Evolutionary conservation across 1,140 invertebrate genomes (phyloP).

Genomic region (Carposina sasakii): DNA sequence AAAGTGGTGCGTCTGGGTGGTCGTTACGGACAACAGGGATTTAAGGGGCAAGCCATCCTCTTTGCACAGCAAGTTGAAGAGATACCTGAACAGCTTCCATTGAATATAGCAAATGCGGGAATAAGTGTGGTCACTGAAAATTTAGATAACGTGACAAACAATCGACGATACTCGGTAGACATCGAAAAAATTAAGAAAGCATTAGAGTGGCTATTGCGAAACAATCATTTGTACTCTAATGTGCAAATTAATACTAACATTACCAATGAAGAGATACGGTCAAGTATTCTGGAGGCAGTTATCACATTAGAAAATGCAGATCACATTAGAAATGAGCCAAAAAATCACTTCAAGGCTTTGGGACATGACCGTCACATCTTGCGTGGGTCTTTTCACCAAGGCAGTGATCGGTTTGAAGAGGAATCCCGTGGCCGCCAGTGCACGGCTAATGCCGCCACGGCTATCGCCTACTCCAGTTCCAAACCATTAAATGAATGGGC

Average conservation of each 20-base stretch:
- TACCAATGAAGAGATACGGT: constrained; percentile 10
- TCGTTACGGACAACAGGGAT: constrained; percentile 8
- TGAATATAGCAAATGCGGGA: not conserved
- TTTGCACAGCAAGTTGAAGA: constrained; percentile 10
- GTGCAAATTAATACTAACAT: constrained; percentile 9
- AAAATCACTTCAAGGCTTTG: no score
- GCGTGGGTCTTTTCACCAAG: no score
- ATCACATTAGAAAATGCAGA: constrained; percentile 1
- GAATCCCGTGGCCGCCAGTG: no score
- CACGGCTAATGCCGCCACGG: no score
- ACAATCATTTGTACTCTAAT: constrained; percentile 6
- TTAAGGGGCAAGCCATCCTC: constrained; percentile 8
- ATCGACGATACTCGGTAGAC: not conserved
- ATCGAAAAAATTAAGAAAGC: constrained; percentile 2
- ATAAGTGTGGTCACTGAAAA: not conserved
- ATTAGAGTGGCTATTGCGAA: constrained; percentile 2
- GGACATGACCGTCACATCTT: no score
- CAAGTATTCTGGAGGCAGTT: constrained; percentile 7
- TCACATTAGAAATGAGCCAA: no score
- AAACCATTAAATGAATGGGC: no score
- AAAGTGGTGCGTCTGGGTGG: constrained; percentile 10
- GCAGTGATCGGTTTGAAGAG: no score
- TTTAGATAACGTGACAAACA: constrained; percentile 3
- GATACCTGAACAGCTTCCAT: constrained; percentile 5
- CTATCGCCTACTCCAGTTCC: no score